Evolutionary conservation across 2,888 invertebrate species (phyloP).

Genomic region (Polydesmus complanatus): DNA sequence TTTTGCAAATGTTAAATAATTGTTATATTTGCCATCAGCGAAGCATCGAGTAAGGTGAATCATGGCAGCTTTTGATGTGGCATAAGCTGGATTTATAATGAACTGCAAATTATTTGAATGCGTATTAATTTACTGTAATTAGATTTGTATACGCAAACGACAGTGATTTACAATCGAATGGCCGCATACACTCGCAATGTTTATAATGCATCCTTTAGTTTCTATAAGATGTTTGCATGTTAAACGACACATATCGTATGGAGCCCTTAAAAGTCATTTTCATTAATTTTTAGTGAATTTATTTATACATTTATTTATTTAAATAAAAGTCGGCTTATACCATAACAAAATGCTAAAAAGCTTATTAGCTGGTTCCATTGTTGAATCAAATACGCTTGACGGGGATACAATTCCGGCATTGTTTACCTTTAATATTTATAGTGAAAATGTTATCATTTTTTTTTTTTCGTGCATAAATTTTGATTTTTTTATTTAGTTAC

Average conservation of each 20-base stretch:
- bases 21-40: not conserved
- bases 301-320: not conserved
- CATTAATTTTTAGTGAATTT: not conserved
- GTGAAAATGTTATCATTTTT: too few species aligned
- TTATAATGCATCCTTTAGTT: not conserved
- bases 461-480: not conserved
- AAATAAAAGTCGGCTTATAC: too few species aligned
- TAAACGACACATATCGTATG: not conserved
- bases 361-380: not conserved
- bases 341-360: not conserved
- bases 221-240: not conserved
- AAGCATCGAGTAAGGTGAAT: not conserved
- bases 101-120: too few species aligned
- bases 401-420: not conserved
- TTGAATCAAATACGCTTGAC: not conserved
- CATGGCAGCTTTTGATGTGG: not conserved
- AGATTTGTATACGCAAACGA: too few species aligned
- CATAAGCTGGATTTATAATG: not conserved
- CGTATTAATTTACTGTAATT: too few species aligned
- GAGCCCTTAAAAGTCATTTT: not conserved
- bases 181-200: not conserved
- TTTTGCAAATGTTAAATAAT: not conserved
- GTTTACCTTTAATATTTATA: not conserved
- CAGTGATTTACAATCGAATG: not conserved
- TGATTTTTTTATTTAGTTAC: too few species aligned